Base-by-base conservation (phyloP, 2,888 invertebrate species). In the Hypena proboscidalis region DNA sequence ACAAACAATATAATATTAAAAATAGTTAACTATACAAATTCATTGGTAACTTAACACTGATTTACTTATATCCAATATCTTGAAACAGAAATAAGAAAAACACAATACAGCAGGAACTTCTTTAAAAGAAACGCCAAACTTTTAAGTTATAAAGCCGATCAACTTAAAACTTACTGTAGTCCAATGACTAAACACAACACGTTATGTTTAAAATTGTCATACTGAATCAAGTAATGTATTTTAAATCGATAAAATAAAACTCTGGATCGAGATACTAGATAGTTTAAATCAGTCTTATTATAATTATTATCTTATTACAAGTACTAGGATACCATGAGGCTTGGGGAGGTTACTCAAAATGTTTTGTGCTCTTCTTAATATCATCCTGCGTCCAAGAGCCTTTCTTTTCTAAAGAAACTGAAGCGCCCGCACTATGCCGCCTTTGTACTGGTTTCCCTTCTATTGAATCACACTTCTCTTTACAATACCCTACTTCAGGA, bases 391-490 rank as follows among this genome's bases (percentile, higher is more conserved):
- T 66, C 85, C 85, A 85, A 19, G 29, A 78, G 71, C 10, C 76
- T 32, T 77, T 81, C 55, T 89, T 90, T 46, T 89, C 89, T 52
- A 89, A 75, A 4, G 79, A 83, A 0, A 89, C 77, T 0, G 85
- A 63, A 0, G 88, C 88, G 0, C 83, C 85, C 0, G 88, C 90
- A 39, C 90, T 90, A 20, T 90, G 90, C 56, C 90, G 71, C 55
- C 90, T 77, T 47, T 85, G 83, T 6, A 86, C 85, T 4, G 81
- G 71, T 43, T 70, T 80, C 0, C 75, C 77, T 48, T 83, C 85
- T 10, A 74, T 56, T 6, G 57, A 63, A 15, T 48, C 55, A 7
- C 67, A 61, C 38, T 80, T 81, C 27, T 75, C 77, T 36, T 76
- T 75, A n/a, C 50, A 58, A 23, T 67, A 79, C 2, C 85, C 87